Evolutionary conservation across 2,113 vertebrate genomes (phyloP), one percentile per base, ranked within the genome.

Genomic region (Xiphophorus hellerii): DNA sequence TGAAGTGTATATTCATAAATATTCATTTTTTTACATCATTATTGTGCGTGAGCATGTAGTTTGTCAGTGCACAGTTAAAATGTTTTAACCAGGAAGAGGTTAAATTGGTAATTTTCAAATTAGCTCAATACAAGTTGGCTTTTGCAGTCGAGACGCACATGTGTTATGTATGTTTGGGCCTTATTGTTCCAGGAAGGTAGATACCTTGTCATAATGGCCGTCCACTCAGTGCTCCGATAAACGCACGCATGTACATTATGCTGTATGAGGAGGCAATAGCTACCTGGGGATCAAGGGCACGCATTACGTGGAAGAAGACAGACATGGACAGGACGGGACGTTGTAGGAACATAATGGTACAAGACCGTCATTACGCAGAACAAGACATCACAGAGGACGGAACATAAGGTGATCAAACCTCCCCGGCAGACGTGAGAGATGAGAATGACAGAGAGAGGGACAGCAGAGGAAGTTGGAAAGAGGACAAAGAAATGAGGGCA

Each of bases 311-410:
- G 66, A 82, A 72, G 31, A 74, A 81, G 84, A 86, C 79, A 72
- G 62, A 85, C 80, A 81, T 83, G 79, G 82, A 84, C 62, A 58
- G 71, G 65, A 76, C 81, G 69, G 77, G 89, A 92, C 77, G 74
- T 70, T 60, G 65, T 29, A 54, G 78, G 42, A 80, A 83, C 69
- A 65, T 87, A 86, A 86, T 84, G 69, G 80, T 80, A 89, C 81
- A 81, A 87, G 87, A 84, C 76, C 74, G 62, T 87, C 86, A 87
- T 92, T 90, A 90, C 81, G 75, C 66, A 67, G 84, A 88, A 91
- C 84, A 87, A 90, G 86, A 89, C 80, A 72, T 66, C 39, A 76
- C 73, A 82, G 80, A 90, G 90, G 84, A 90, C 84, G 62, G 66
- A 84, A 87, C 86, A 90, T 84, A 68, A 81, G 83, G 81, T 88